Evolutionary conservation across 2,113 vertebrate species (phyloP).

Genomic region (Scophthalmus maximus): DNA sequence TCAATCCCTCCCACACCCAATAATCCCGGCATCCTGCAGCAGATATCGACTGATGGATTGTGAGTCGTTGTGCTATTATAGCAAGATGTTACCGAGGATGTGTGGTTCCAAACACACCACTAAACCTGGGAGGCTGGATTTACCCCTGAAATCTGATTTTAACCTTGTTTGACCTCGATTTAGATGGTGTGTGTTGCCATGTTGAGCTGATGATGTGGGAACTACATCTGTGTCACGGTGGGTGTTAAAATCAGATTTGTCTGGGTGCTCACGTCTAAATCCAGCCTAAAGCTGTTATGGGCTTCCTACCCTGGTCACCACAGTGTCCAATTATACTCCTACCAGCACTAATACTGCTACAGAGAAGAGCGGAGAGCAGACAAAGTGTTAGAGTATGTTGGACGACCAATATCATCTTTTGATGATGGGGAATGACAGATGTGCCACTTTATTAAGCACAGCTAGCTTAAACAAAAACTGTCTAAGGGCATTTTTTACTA

Average conservation of each 20-base stretch:
- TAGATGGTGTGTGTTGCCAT: constrained; percentile 39
- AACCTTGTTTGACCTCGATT: constrained; percentile 53
- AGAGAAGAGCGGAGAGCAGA: constrained; percentile 31
- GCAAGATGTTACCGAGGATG: constrained; percentile 21
- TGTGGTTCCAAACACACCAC: constrained; percentile 27
- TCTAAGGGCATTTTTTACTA: too few species aligned
- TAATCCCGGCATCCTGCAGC: constrained; percentile 32
- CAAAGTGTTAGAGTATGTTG: constrained; percentile 16
- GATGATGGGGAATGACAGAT: constrained; percentile 7
- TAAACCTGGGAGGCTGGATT: constrained; percentile 51
- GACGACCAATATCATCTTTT: constrained; percentile 1
- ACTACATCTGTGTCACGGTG: constrained; percentile 30
- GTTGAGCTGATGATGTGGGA: constrained; percentile 38
- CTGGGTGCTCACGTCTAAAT: constrained; percentile 48
- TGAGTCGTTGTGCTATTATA: constrained; percentile 30
- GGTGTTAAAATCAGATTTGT: constrained; percentile 57
- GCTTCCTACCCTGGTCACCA: constrained; percentile 39
- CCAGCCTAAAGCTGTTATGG: constrained; percentile 36
- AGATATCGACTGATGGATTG: constrained; percentile 59
- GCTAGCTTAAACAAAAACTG: background rate
- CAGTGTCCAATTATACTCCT: constrained; percentile 55
- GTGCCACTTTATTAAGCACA: background rate
- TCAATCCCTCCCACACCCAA: constrained; percentile 54
- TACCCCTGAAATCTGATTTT: constrained; percentile 45
- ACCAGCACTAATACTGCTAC: constrained; percentile 21